phyloP scores from a whole-genome alignment of 1,140 invertebrate species.

The Kradibia gibbosae region DNA sequence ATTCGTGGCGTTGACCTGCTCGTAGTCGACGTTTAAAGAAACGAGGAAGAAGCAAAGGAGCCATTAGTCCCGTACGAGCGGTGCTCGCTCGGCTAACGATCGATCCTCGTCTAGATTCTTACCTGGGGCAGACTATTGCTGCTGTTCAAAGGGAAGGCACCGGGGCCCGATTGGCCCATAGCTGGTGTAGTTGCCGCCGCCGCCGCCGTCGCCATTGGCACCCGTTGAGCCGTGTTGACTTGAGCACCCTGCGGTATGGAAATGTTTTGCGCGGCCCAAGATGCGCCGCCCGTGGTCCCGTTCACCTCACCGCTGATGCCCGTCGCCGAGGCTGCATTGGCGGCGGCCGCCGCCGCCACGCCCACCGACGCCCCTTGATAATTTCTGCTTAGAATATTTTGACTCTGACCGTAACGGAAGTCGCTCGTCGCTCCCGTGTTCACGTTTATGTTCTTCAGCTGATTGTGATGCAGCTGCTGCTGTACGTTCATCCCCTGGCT shows the following conservation, averaged over 20 bases:
- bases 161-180: conserved; percentile 52
- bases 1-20: conserved; percentile 1
- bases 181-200: conserved; percentile 31
- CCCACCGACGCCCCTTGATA: conserved; percentile 52
- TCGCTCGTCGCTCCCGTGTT: conserved; percentile 68
- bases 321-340: not conserved
- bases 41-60: no score
- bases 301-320: conserved; percentile 55
- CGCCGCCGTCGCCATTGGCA: not conserved
- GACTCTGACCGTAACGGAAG: conserved; percentile 72
- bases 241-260: conserved; percentile 61
- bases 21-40: no score
- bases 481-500: conserved; percentile 66
- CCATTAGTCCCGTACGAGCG: no score
- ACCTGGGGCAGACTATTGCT: conserved; percentile 27
- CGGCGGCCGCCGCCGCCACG: conserved; percentile 18
- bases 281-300: conserved; percentile 58
- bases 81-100: no score
- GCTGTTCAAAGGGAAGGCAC: conserved; percentile 60
- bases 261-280: conserved; percentile 58
- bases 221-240: conserved; percentile 54
- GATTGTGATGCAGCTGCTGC: conserved; percentile 70
- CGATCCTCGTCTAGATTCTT: no score
- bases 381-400: conserved; percentile 71
- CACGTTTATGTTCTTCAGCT: conserved; percentile 67